Base-by-base conservation (phyloP, 30 jellyfish, hydroid and myxozoan species). In the Mastigias papua region DNA sequence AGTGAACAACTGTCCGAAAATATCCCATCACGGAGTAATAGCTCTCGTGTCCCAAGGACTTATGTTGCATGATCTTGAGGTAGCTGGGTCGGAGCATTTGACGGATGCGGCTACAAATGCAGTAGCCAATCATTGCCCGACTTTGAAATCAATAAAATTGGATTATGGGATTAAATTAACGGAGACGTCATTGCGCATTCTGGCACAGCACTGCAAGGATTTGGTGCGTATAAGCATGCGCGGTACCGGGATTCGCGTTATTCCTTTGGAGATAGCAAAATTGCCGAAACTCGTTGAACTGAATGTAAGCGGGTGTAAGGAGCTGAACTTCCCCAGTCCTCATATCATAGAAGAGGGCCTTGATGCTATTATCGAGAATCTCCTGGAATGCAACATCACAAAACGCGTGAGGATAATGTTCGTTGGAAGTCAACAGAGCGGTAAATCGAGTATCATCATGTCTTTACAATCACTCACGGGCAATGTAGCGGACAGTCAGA, bases 361-460 rank as follows among this genome's bases (percentile, higher is more conserved):
- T 32, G 89, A 60, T 17, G 92, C 97, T 11, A 75, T 93, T 31
- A 69, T 76, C 32, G 93, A 81, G 84, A 87, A 81, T 57, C 86
- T 93, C 0, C 80, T 95, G 20, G 95, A 72, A 31, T 76, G 92
- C 48, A 82, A 95, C 60, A 89, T 95, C 22, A 76, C 97, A 8
- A 76, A 86, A 29, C 50, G 95, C 20, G 87, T 84, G 17, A 79
- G 93, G 19, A 75, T 94, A 25, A 75, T 89, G 89, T 87, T 86
- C 30, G 87, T 95, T 17, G 99, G 99, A 1, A 88, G 97, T 70
- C 87, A 95, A 25, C 97, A 89, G 66, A 89, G 97, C 63, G 99
- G 99, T 11, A 95, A 95, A 32, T 74, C 99, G 8, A 95, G 97
- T 66, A 86, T 89, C 15, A 51, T 95, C 50, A 80, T 82, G 85